Evolutionary conservation across 2,113 vertebrate genomes (phyloP), one percentile per base, ranked within the genome.

Genomic region (Antechinus stuartii): DNA sequence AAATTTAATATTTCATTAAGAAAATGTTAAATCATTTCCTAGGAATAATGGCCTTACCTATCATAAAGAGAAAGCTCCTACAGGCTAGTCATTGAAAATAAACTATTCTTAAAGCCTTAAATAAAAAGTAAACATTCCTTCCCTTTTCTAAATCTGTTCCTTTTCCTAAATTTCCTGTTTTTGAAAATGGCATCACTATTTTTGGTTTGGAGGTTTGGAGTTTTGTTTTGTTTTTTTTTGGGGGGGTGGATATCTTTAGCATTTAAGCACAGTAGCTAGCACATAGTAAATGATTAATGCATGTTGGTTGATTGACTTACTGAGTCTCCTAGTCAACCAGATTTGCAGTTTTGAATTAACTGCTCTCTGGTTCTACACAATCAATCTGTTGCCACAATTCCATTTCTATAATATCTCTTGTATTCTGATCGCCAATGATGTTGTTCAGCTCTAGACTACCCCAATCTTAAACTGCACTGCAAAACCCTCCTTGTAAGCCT

Each of bases 21-120:
- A 61, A 91, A 8, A 90, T 76, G 47, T 35, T 90, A n/a, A 90
- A 84, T 76, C 91, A 90, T 57, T 93, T 47, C 53, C 52, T 42
- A 92, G 92, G 91, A 96, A 9, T 76, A 56, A 84, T 0, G 14
- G 76, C 61, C 12, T 57, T 54, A 25, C 52, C 91, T 95, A 84
- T 50, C 42, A 16, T 55, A 92, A 54, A 61, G 89, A 61, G 91
- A 56, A 53, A 54, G 0, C 50, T 50, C 91, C 56, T 42, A 84
- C 42, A 49, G 42, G 50, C 6, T 89, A 94, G 11, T 53, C 22
- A 46, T 84, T 93, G 35, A 84, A 42, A 84, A 42, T 8, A 22
- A 84, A 84, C 8, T 84, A 23, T 84, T 19, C 6, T 84, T 84
- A 84, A 84, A 84, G 19, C 6, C n/a, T 19, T 84, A 84, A 84